Evolutionary conservation across 2,113 vertebrate species (phyloP), one percentile per base, ranked within the genome.

Genomic region (Corythornis cristatus): DNA sequence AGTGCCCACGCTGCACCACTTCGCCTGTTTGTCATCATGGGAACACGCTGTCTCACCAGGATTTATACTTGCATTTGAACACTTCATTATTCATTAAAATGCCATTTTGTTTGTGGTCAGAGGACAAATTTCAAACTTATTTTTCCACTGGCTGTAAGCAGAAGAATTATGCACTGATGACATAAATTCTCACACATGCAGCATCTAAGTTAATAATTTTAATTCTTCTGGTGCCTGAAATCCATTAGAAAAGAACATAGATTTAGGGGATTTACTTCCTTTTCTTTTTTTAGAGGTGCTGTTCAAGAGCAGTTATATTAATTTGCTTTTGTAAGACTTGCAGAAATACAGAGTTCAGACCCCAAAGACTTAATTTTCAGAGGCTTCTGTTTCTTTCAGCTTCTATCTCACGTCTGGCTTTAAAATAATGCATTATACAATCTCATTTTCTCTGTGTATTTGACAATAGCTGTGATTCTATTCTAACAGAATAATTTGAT

Each of bases 61-160:
- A 71, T 67, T 90, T 89, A 25, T 74, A 48, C n/a, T 83, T 85
- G 12, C 43, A 56, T 93, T 87, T 70, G 81, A 89, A 79, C 35
- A 53, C 33, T 84, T 89, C 87, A 68, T 90, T 96, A 74, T 92
- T 96, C 72, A 83, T 79, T 89, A 79, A 79, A 79, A 61, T 88
- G 79, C 37, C 45, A 62, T 92, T 87, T 68, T 70, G 4, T 79
- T 29, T 84, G 67, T 88, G 83, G 56, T 88, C 72, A 43, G 66
- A 70, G 67, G n/a, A 66, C 28, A 61, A 62, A 88, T 89, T 83
- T 93, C 56, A 60, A 90, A 62, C 20, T 23, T 1, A 76, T 89
- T 93, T 56, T 94, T 89, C 43, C 60, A 46, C 50, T 73, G 51
- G 31, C 56, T 87, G 28, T 80, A 83, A 83, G n/a, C 8, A 6